phyloP scores from a whole-genome alignment of 2,888 invertebrate genomes.

The Leptopilina syphax region DNA sequence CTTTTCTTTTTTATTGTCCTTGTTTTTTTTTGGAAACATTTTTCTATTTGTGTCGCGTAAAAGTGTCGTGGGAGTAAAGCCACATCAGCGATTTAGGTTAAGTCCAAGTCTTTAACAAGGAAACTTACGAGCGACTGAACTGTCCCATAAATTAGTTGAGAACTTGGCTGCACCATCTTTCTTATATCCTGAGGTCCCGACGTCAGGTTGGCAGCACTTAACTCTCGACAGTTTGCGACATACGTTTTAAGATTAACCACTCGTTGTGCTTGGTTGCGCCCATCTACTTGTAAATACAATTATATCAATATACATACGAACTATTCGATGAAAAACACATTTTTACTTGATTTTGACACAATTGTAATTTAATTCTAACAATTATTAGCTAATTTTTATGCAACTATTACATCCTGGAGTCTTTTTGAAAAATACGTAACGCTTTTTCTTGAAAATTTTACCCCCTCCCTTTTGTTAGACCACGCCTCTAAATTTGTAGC shows the following conservation, averaged over 20 bases:
- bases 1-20: no score
- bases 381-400: no score
- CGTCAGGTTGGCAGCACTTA: constrained; percentile 51
- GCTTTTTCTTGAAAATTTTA: no score
- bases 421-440: no score
- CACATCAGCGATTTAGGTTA: constrained; percentile 54
- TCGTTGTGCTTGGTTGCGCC: constrained; percentile 47
- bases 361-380: no score
- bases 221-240: constrained; percentile 53
- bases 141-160: constrained; percentile 66
- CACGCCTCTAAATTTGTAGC: no score
- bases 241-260: constrained; percentile 62
- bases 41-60: background rate
- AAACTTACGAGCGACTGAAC: constrained; percentile 58
- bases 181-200: constrained; percentile 49
- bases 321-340: no score
- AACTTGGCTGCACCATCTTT: constrained; percentile 64
- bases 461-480: no score
- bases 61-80: constrained; percentile 22
- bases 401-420: no score
- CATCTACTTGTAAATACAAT: constrained; percentile 56
- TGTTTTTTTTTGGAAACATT: background rate
- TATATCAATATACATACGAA: no score
- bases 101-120: constrained; percentile 58
- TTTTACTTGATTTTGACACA: no score